Conservation (phyloP, 1,140 invertebrate genomes). For the Bombus terrestris region DNA sequence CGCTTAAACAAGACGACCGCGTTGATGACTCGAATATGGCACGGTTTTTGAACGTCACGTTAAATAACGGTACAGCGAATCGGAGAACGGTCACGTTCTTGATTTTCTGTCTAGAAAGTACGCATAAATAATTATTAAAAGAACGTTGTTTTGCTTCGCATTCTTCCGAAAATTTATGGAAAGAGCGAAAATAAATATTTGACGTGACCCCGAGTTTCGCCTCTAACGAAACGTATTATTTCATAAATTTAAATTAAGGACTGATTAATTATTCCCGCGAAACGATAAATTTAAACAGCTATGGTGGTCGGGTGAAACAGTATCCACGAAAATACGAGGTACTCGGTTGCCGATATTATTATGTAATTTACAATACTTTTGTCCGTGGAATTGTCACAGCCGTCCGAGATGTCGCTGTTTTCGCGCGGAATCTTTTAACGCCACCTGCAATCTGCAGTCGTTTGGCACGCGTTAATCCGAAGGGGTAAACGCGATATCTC, state of each 20-base stretch:
- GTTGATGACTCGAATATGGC: background rate
- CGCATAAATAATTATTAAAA: background rate
- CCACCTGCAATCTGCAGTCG: background rate
- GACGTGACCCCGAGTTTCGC: too few relatives aligned
- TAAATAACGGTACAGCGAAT: background rate
- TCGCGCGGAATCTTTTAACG: constrained; percentile 15
- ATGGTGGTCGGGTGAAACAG: background rate
- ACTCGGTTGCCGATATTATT: background rate
- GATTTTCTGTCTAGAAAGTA: too few relatives aligned
- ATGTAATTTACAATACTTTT: constrained; percentile 10
- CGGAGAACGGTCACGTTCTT: too few relatives aligned
- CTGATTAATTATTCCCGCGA: constrained; percentile 3
- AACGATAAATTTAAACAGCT: background rate
- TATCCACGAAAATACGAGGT: background rate
- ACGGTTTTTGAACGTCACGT: background rate
- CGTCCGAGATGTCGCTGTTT: background rate
- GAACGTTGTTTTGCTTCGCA: background rate
- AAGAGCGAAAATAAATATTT: background rate
- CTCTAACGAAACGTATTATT: background rate
- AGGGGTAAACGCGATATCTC: constrained; percentile 6
- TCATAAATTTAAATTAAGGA: background rate
- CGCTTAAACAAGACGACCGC: background rate
- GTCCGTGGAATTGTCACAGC: too few relatives aligned
- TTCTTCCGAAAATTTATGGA: background rate
- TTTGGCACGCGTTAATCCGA: background rate